Base-by-base conservation (phyloP, 2,797 vertebrate species). In the Enteromius thamalakanensis region DNA sequence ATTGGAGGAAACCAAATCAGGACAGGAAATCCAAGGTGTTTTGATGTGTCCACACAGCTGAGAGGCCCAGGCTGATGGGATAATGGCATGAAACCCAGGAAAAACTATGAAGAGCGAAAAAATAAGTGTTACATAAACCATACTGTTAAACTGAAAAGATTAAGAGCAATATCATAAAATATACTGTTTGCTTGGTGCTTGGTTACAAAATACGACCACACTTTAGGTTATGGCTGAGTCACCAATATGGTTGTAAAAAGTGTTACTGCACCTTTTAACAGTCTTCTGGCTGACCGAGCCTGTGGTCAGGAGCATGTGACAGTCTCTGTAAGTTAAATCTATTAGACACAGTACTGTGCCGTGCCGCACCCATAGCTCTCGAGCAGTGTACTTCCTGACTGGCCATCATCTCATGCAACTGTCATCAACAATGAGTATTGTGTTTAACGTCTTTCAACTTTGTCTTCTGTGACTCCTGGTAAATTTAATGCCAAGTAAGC, bases 1-100 rank as follows among this genome's bases (percentile, higher is more conserved):
- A 17, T 51, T 76, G n/a, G 1, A 40, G 19, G 81, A 81, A 85
- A 75, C 72, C 26, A 23, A 84, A 53, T 40, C 26, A 76, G 80
- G 58, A 80, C 83, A 86, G 79, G 86, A 88, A 88, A 87, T 82
- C 64, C 72, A 67, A 76, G 78, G 72, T 83, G 74, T 40, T 15
- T 67, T 83, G 37, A 83, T 77, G 15, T 51, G 47, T 80, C 64
- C 19, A 17, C 42, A 12, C 42, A 12, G 40, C 51, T 47, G 51
- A 60, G 51, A 62, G 19, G 26, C 29, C n/a, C 77, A 79, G 83
- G 67, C 71, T 58, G n/a, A 23, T 11, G 53, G 51, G 29, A 47
- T 11, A 11, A 3, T 67, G 70, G 58, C 7, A 53, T 60, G n/a
- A 82, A 26, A n/a, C 26, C 65, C 64, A 81, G 29, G 47, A 34